phyloP scores from a whole-genome alignment of 2,797 vertebrate species.

The Falco berigora region DNA sequence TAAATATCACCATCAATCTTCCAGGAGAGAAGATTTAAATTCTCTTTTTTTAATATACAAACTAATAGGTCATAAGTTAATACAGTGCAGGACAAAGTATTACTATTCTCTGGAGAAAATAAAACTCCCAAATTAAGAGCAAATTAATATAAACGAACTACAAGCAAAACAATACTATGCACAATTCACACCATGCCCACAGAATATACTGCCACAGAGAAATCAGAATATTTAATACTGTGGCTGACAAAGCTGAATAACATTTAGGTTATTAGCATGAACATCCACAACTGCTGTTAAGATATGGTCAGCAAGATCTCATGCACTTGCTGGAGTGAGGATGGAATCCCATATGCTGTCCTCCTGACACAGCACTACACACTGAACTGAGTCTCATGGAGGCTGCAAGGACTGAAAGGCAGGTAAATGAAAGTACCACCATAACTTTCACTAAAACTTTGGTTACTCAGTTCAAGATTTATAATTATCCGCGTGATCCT shows the following conservation, averaged over 20 bases:
- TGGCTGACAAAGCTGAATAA: not conserved
- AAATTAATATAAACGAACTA: not conserved
- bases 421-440: not conserved
- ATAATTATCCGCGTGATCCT: not conserved
- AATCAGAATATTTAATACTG: not conserved
- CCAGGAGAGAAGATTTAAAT: not conserved
- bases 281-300: not conserved
- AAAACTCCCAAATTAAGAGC: not conserved
- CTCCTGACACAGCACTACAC: not conserved
- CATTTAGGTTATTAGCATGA: not conserved
- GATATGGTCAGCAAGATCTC: not conserved
- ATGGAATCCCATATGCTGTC: not conserved
- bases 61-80: not conserved
- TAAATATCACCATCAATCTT: not conserved
- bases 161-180: not conserved
- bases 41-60: not conserved
- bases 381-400: not conserved
- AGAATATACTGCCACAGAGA: not conserved
- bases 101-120: not conserved
- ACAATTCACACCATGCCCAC: not conserved
- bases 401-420: not conserved
- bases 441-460: not conserved
- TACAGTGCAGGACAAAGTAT: not conserved
- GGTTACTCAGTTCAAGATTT: not conserved
- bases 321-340: rapidly evolving